Conservation (phyloP, 2,113 vertebrate species). For the Glaucomys volans region DNA sequence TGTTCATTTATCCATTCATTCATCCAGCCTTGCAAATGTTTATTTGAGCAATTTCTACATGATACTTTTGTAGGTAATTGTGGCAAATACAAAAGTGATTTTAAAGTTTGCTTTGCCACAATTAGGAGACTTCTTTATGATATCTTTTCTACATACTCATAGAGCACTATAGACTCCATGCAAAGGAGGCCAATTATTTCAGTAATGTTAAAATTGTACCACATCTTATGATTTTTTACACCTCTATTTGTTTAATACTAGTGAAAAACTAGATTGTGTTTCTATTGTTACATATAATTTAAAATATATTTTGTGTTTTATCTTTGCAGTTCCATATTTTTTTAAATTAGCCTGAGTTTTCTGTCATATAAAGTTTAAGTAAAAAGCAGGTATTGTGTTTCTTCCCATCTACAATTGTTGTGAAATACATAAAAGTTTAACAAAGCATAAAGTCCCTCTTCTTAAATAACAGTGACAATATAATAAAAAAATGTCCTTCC, state of each 20-base stretch:
- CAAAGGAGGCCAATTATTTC: neutral
- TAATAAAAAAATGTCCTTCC: conserved; percentile 60
- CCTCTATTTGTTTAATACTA: neutral
- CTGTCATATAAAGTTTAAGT: neutral
- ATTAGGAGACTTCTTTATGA: neutral
- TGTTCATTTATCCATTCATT: neutral
- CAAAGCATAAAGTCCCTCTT: neutral
- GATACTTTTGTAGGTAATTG: neutral
- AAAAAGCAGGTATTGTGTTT: neutral
- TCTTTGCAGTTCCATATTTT: conserved; percentile 14
- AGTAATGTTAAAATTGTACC: neutral
- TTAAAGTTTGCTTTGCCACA: neutral
- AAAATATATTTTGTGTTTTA: neutral
- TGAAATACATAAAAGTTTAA: conserved; percentile 43
- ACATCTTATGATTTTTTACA: neutral
- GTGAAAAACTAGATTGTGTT: neutral
- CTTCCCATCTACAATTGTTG: neutral
- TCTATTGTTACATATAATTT: neutral
- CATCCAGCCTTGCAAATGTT: neutral
- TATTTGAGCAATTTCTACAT: neutral
- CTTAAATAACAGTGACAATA: conserved; percentile 55
- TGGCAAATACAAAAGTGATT: neutral
- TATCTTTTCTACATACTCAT: neutral
- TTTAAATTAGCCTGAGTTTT: neutral
- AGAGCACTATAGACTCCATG: neutral